Evolutionary conservation across 92 coral and sea anemone genomes (phyloP), one percentile per base, ranked within the genome.

Genomic region (Zoanthus sociatus): DNA sequence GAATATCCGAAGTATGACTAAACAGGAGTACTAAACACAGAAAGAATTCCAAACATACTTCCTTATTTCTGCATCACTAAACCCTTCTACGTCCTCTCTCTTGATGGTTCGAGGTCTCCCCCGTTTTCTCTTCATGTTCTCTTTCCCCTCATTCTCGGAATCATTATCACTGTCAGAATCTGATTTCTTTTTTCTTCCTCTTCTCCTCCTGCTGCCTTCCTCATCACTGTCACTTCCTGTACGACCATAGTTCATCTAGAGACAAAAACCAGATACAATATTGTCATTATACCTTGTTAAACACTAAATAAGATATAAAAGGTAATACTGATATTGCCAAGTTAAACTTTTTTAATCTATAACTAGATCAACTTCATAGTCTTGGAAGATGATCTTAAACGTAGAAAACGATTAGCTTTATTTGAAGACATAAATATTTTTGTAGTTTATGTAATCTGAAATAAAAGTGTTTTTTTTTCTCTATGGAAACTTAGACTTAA

Each of bases 51-150:
- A 31, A 6, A 26, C 63, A 47, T 71, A 97, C 99, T 94, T 97
- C 92, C 99, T 93, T 18, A 97, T 97, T 82, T 97, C 99, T 7
- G 98, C 93, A 78, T 97, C 99, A 64, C 90, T 93, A 78, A 97
- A 97, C 48, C 99, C 99, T 46, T 97, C 98, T 0, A 97, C 91
- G 61, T 97, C 99, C 75, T 97, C 91, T 66, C 96, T 6, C 66
- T 58, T 58, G n/a, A 58, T 58, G 66, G 66, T 58, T 14, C 66
- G 92, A 16, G 99, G 99, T 42, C 99, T 91, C 20, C 99, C 99
- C 48, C 99, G 92, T 73, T 97, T 97, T 68, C 98, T 93, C 94
- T 97, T 97, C 33, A 79, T 72, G 31, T 87, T 76, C 9, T 90
- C 96, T 71, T 90, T 95, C 46, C 91, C 95, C 1, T 95, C 98